Percentiles rank a stretch among this genome's conserved stretches.
These are phyloP conservation scores for Tridacna gigas DNA, from an alignment of 2,888 invertebrate species.

Conservation along the genomic window DNA sequence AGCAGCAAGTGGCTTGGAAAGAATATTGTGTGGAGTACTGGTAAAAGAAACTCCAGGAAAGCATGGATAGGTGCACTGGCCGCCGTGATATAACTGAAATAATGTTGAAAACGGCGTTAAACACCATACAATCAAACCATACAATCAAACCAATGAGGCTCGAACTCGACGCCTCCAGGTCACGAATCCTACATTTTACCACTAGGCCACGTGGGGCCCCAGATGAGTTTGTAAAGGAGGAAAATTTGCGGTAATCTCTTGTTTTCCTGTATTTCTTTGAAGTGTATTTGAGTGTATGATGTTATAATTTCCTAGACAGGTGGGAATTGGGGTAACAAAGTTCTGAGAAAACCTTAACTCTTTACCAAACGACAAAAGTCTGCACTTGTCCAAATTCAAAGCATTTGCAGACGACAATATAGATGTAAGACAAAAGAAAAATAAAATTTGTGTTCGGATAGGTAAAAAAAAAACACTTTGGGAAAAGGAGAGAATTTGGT, in stretches of 20 bases:
- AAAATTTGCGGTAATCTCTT: neutral
- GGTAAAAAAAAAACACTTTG: neutral
- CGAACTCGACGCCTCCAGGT: too few relatives aligned
- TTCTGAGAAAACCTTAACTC: neutral
- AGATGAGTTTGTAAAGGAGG: too few relatives aligned
- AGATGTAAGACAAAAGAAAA: neutral
- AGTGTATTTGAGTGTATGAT: neutral
- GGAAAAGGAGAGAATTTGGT: neutral
- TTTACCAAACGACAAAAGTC: neutral
- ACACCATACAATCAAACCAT: too few relatives aligned
- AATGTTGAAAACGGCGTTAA: too few relatives aligned
- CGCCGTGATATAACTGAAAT: too few relatives aligned
- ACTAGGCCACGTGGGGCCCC: too few relatives aligned
- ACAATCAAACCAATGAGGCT: too few relatives aligned
- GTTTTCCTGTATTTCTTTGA: neutral
- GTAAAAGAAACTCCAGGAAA: too few relatives aligned
- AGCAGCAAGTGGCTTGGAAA: too few relatives aligned
- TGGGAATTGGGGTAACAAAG: conserved; percentile 1
- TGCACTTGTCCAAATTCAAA: neutral
- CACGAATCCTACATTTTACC: too few relatives aligned
- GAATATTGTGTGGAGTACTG: too few relatives aligned
- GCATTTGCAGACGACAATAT: neutral
- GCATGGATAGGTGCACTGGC: too few relatives aligned
- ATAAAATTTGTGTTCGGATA: neutral
- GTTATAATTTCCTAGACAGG: conserved; percentile 1